These are phyloP conservation scores for Meloidogyne exigua DNA, from an alignment of 1,140 invertebrate genomes.

Conservation along the genomic window DNA sequence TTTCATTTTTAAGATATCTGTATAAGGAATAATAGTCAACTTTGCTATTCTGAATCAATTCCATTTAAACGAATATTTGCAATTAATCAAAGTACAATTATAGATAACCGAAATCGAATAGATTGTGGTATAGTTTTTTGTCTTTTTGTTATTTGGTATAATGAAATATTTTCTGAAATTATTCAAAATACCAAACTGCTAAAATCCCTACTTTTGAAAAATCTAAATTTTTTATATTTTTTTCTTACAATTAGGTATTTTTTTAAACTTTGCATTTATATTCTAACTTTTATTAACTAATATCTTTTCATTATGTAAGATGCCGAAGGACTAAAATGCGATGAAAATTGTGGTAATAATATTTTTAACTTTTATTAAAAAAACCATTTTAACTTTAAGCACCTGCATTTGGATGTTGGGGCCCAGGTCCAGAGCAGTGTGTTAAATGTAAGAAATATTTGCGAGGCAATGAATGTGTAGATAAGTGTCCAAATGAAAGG, in stretches of 20 bases:
- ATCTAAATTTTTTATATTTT: too few species aligned
- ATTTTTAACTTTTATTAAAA: background rate
- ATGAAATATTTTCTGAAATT: too few species aligned
- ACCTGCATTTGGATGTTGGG: constrained; percentile 44
- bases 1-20: background rate
- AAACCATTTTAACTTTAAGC: constrained; percentile 18
- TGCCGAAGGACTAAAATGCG: constrained; percentile 18
- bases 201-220: too few species aligned
- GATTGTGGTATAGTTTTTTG: background rate
- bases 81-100: constrained; percentile 24
- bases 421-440: constrained; percentile 36
- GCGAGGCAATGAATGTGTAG: constrained; percentile 33
- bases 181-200: too few species aligned
- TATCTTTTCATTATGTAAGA: constrained; percentile 26
- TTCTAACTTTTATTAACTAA: too few species aligned
- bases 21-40: constrained; percentile 35
- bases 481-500: constrained; percentile 36
- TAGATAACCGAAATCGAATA: constrained; percentile 21
- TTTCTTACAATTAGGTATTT: too few species aligned
- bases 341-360: constrained; percentile 34
- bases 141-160: too few species aligned
- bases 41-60: constrained; percentile 41
- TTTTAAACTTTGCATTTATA: too few species aligned
- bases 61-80: constrained; percentile 42
- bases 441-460: constrained; percentile 38